Evolutionary conservation across 2,888 invertebrate genomes (phyloP), one percentile per base, ranked within the genome.

Genomic region (Platycheirus rosarum): DNA sequence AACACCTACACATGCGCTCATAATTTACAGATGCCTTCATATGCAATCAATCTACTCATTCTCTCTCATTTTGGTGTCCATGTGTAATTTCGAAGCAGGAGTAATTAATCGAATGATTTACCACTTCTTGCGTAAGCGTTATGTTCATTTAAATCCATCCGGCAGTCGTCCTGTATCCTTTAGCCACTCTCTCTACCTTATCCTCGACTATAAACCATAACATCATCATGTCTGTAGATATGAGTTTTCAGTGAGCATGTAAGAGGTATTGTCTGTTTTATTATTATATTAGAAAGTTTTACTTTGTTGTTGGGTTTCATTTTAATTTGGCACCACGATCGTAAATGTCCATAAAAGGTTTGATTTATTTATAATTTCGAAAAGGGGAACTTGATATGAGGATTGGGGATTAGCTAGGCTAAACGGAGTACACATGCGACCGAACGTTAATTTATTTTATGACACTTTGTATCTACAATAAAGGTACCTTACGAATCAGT

Each of bases 331-430:
- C 89, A 89, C 88, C 88, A 87, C 87, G 89, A 90, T 89, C 90
- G 89, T 90, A 90, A 90, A 90, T 89, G 90, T 90, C 90, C 87
- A 86, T 87, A 89, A 88, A 87, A 88, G 88, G 87, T 89, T 89
- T 90, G 90, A 90, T 90, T 90, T 90, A 90, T 89, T 84, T 86
- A 84, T 53, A 75, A 62, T 40, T 65, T 57, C 3, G 74, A 70
- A 69, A 71, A 35, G 48, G 68, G 71, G 29, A n/a, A 57, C n/a
- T 65, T 60, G 29, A 57, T 65, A 73, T 62, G 53, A 62, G 60
- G 44, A 44, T n/a, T n/a, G 16, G 9, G 7, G 11, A 40, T 40
- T 48, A 66, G 37, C 66, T 66, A 42, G 48, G 11, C 5, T 37
- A n/a, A 29, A 77, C 49, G 71, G 60, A 51, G 65, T 60, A n/a